Evolutionary conservation across 1,140 invertebrate species (phyloP), one percentile per base, ranked within the genome.

Genomic region (Nephila pilipes): DNA sequence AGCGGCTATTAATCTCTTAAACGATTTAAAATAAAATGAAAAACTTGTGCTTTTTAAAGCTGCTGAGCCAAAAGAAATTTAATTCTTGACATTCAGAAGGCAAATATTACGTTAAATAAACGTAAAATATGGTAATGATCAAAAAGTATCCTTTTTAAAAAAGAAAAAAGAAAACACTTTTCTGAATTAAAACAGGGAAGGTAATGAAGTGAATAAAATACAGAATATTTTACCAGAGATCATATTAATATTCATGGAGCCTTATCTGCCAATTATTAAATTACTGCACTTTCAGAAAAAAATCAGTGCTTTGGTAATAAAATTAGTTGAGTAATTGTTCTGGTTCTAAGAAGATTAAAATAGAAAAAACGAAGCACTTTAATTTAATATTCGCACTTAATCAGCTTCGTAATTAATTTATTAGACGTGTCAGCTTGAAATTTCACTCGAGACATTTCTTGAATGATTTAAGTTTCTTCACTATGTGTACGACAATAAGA

Each of bases 381-480:
- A 75, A 75, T 75, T 75, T 75, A 75, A 75, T 75, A 36, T 29
- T 75, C 69, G 10, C 32, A 36, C 69, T 75, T 75, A 75, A 75
- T 75, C 69, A 75, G 29, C 69, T 4, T 32, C 69, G 29, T 75
- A 75, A 75, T 75, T 75, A 75, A 75, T 75, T 75, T 75, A 75
- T 75, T 75, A 75, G 29, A 75, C 29, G 69, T 36, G 69, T 75
- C 69, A 75, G 69, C 69, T 75, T 75, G 69, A 75, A 75, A 75
- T 75, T 75, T 75, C 32, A 75, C 25, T 75, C 32, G 32, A 25
- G 32, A 75, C 69, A 32, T 20, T 75, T 5, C 29, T 75, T 75
- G 14, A 36, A 75, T 75, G 29, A 75, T 75, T 46, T 46, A 36
- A 36, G 69, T 75, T 75, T 16, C 6, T 36, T 29, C 29, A 20